phyloP scores from a whole-genome alignment of 2,888 invertebrate genomes.

The Lithophane semibrunnea region DNA sequence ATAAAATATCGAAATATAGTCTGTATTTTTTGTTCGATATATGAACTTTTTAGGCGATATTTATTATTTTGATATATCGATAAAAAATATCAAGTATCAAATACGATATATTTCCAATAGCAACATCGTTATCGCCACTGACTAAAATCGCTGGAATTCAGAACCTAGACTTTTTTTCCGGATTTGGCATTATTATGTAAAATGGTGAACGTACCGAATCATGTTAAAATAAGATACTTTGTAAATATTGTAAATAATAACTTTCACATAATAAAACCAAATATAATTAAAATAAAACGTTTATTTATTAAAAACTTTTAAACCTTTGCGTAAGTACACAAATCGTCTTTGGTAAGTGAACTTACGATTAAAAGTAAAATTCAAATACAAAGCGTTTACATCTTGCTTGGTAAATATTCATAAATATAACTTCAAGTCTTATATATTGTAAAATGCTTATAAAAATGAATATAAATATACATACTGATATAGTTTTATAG shows the following conservation, averaged over 20 bases:
- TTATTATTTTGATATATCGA: too few relatives aligned
- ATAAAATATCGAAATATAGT: too few relatives aligned
- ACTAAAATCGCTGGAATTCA: too few relatives aligned
- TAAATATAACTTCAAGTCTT: constrained; percentile 20
- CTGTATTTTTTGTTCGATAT: too few relatives aligned
- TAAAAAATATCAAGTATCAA: too few relatives aligned
- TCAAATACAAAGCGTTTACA: constrained; percentile 4
- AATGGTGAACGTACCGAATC: background rate
- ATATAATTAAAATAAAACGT: constrained; percentile 17
- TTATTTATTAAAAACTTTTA: constrained; percentile 43
- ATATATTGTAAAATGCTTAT: constrained; percentile 23
- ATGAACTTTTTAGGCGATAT: too few relatives aligned
- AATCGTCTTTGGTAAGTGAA: constrained; percentile 67
- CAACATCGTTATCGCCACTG: too few relatives aligned
- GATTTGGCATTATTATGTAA: too few relatives aligned
- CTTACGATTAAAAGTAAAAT: constrained; percentile 24
- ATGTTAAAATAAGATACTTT: background rate
- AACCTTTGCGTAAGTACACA: constrained; percentile 54
- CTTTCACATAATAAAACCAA: constrained; percentile 33
- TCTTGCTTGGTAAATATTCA: constrained; percentile 4
- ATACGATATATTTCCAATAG: too few relatives aligned
- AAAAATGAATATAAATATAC: background rate
- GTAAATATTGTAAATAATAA: constrained; percentile 56
- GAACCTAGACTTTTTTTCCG: too few relatives aligned
- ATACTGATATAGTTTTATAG: background rate